Evolutionary conservation across 2,797 vertebrate species (phyloP).

Genomic region (Enteromius anoplus): DNA sequence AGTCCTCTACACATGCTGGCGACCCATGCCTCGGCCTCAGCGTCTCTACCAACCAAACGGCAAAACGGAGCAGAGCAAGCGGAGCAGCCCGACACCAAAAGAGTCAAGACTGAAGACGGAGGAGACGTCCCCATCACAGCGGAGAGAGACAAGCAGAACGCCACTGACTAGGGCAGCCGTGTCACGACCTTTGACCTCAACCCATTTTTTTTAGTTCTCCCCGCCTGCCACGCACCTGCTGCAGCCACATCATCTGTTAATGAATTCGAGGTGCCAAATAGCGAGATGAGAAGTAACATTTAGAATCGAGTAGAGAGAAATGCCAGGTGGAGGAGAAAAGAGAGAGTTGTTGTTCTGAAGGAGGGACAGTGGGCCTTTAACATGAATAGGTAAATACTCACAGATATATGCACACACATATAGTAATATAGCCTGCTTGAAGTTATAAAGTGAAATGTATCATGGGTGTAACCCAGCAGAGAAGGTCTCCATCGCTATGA

Average conservation of each 20-base stretch:
- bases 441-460: slow-evolving; percentile 47
- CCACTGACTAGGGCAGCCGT: slow-evolving; percentile 77
- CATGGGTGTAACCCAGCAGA: slow-evolving; percentile 67
- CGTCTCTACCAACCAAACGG: slow-evolving; percentile 92
- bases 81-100: slow-evolving; percentile 88
- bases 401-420: slow-evolving; percentile 58
- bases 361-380: slow-evolving; percentile 83
- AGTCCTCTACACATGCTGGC: slow-evolving; percentile 95
- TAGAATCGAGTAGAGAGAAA: slow-evolving; percentile 20
- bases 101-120: slow-evolving; percentile 81
- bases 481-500: slow-evolving; percentile 68
- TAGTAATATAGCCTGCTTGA: slow-evolving; percentile 58
- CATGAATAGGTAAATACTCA: slow-evolving; percentile 53
- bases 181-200: slow-evolving; percentile 62
- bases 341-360: slow-evolving; percentile 59
- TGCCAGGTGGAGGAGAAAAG: slow-evolving; percentile 61
- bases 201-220: slow-evolving; percentile 51
- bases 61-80: slow-evolving; percentile 84
- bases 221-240: slow-evolving; percentile 40
- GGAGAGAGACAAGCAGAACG: slow-evolving; percentile 72
- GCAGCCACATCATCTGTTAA: slow-evolving; percentile 59
- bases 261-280: slow-evolving; percentile 91
- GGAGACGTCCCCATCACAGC: slow-evolving; percentile 45
- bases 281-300: slow-evolving; percentile 69
- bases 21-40: slow-evolving; percentile 92